A percentile compares a stretch with the other conserved stretches of the same genome.
These are phyloP conservation scores for Myopa tessellatipennis DNA, from an alignment of 2,888 invertebrate species.

Conservation along the genomic window DNA sequence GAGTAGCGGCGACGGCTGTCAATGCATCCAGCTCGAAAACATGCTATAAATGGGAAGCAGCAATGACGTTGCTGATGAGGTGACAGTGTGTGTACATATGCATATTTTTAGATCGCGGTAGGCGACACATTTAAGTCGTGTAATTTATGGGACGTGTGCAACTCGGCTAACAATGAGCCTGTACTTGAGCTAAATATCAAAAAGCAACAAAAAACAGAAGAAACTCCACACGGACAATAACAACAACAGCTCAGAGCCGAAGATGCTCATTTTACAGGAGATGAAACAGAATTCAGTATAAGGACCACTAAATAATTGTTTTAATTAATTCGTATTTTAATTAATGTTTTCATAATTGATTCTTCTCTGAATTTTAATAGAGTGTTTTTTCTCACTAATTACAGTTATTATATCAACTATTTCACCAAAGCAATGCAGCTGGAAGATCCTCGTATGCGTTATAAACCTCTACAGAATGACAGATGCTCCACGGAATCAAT, in stretches of 20 bases:
- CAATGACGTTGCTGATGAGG: background rate
- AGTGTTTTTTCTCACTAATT: slow-evolving; percentile 26
- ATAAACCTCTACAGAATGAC: slow-evolving; percentile 70
- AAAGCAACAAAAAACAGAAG: background rate
- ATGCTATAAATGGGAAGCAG: background rate
- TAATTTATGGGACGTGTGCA: slow-evolving; percentile 18
- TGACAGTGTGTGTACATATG: too few species aligned
- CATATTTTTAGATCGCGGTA: background rate
- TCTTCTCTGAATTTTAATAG: background rate
- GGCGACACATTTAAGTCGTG: slow-evolving; percentile 1
- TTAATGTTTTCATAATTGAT: background rate
- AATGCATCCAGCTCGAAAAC: slow-evolving; percentile 13
- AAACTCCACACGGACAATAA: background rate
- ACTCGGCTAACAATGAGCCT: slow-evolving; percentile 5
- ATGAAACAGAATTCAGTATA: background rate
- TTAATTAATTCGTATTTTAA: background rate
- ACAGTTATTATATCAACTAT: slow-evolving; percentile 82
- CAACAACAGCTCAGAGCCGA: background rate
- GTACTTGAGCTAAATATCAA: slow-evolving; percentile 28
- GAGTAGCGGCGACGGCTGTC: slow-evolving; percentile 24
- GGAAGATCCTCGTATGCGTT: slow-evolving; percentile 79
- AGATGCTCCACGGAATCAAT: slow-evolving; percentile 72
- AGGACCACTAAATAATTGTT: too few species aligned
- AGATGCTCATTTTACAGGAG: slow-evolving; percentile 16
- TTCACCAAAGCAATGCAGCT: slow-evolving; percentile 79